Percentiles rank a stretch among this genome's conserved stretches.
Evolutionary conservation across 2,113 vertebrate species (phyloP).

Genomic region (Chaenogobius annularis): DNA sequence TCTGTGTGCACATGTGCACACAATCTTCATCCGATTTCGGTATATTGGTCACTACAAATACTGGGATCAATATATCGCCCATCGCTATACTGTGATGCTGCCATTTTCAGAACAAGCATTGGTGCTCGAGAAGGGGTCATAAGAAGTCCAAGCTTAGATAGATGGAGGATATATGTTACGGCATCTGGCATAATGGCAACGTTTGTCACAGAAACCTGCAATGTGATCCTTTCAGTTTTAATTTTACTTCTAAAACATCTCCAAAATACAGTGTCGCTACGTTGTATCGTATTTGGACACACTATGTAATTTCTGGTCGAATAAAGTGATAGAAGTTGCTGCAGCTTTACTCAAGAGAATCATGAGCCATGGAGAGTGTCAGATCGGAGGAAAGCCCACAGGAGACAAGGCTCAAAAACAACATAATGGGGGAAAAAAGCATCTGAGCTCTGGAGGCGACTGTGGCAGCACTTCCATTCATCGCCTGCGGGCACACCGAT

Average conservation of each 20-base stretch:
- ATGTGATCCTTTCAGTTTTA: background rate
- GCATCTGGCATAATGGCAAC: background rate
- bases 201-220: background rate
- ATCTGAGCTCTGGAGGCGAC: conserved; percentile 36
- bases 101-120: no score
- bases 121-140: no score
- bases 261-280: background rate
- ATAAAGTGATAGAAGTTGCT: conserved; percentile 13
- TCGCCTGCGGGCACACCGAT: conserved; percentile 39
- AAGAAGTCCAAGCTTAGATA: no score
- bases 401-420: conserved; percentile 35
- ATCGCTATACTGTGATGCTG: no score
- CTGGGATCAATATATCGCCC: no score
- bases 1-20: no score
- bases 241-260: background rate
- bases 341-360: conserved; percentile 27
- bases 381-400: conserved; percentile 23
- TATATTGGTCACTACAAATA: no score
- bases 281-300: background rate
- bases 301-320: background rate
- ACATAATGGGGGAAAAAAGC: conserved; percentile 36
- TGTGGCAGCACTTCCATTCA: conserved; percentile 40
- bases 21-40: no score
- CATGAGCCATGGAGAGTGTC: conserved; percentile 10
- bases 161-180: no score